These are phyloP conservation scores for Tetragonisca angustula DNA, from an alignment of 2,888 invertebrate species.

Conservation along the genomic window DNA sequence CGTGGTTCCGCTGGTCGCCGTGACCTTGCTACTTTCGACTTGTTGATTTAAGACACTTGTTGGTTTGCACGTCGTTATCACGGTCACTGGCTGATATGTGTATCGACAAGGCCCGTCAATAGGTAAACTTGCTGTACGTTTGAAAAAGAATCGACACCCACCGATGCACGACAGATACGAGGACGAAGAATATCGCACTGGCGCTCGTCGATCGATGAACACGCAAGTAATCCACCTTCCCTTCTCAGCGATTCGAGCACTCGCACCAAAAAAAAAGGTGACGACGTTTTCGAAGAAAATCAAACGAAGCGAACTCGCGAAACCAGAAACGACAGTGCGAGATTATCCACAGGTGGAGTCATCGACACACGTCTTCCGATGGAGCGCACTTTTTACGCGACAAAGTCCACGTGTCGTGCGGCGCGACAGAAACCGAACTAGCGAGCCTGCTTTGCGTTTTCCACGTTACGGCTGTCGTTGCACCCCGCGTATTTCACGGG, in stretches of 20 bases:
- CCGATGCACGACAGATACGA: not conserved
- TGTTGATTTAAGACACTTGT: slow-evolving; percentile 76
- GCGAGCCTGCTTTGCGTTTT: not conserved
- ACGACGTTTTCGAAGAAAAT: not conserved
- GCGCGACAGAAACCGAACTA: slow-evolving; percentile 20
- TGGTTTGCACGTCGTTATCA: slow-evolving; percentile 63
- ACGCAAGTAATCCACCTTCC: slow-evolving; percentile 1
- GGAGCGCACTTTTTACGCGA: slow-evolving; percentile 43
- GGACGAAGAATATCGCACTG: not conserved
- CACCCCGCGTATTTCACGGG: slow-evolving; percentile 25
- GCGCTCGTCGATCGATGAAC: not conserved
- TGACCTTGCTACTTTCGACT: slow-evolving; percentile 67
- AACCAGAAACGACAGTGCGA: not conserved
- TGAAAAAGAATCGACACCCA: not conserved
- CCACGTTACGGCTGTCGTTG: slow-evolving; percentile 16
- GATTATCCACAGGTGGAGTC: slow-evolving; percentile 56
- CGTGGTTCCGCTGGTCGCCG: slow-evolving; percentile 29
- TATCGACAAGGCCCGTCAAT: not conserved
- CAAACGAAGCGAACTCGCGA: not conserved
- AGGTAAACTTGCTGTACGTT: not conserved
- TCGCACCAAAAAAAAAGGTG: no score
- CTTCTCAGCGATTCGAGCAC: not conserved
- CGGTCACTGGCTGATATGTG: slow-evolving; percentile 31
- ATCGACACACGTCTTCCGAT: not conserved
- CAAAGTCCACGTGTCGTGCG: slow-evolving; percentile 45